A percentile compares a stretch with the other conserved stretches of the same genome.
Conservation (phyloP, 2,113 vertebrate genomes). For the Corapipo altera region DNA sequence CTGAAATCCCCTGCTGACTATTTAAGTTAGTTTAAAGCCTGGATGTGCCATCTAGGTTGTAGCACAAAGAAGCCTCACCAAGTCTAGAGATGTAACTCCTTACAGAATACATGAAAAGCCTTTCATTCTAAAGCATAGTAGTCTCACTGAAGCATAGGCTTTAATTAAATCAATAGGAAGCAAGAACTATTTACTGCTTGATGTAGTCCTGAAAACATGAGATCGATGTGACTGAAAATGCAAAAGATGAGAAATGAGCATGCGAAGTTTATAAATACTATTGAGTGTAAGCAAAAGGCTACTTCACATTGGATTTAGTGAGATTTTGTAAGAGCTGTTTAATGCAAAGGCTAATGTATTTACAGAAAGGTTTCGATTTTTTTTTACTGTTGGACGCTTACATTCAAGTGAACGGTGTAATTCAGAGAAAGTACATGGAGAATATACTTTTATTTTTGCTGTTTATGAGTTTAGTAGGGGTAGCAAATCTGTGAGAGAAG, state of each 20-base stretch:
- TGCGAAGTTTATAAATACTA: neutral
- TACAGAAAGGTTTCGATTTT: neutral
- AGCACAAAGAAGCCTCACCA: constrained; percentile 20
- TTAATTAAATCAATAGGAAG: neutral
- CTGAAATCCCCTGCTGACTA: constrained; percentile 40
- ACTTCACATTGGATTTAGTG: neutral
- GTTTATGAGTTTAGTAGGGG: neutral
- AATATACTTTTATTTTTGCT: neutral
- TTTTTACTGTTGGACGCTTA: neutral
- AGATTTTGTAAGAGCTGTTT: neutral
- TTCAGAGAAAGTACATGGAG: neutral
- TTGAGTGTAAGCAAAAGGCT: neutral
- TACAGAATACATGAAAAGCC: constrained; percentile 7
- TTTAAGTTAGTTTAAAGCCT: constrained; percentile 32
- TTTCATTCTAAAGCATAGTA: neutral
- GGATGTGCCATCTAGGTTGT: neutral
- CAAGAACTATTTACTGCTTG: neutral
- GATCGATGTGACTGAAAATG: neutral
- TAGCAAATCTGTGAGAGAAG: neutral
- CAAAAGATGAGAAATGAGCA: neutral
- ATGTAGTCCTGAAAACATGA: neutral
- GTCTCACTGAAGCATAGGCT: neutral
- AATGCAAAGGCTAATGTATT: neutral
- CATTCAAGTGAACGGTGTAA: neutral
- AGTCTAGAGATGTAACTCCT: neutral